A percentile compares a stretch with the other conserved stretches of the same genome.
These are phyloP conservation scores for Brachionus rotundiformis DNA, from an alignment of 1,140 invertebrate genomes.

Conservation along the genomic window DNA sequence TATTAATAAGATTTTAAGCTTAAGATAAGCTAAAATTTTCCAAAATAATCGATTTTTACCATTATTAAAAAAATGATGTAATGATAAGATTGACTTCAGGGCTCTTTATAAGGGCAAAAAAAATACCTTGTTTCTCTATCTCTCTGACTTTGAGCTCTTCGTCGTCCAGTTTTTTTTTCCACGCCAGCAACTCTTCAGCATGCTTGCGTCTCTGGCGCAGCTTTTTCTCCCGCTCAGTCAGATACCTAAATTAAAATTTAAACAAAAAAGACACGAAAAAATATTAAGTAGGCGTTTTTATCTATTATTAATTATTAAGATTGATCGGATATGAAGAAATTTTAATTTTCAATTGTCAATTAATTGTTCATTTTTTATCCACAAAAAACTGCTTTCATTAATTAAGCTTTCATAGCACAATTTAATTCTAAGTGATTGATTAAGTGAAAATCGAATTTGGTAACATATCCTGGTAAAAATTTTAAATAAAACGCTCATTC, in stretches of 20 bases:
- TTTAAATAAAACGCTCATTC: neutral
- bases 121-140: conserved; percentile 58
- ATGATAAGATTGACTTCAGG: too few species aligned
- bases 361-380: neutral
- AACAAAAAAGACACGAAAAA: neutral
- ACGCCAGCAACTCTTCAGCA: conserved; percentile 61
- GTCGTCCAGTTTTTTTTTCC: conserved; percentile 62
- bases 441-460: neutral
- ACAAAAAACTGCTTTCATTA: neutral
- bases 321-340: neutral
- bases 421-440: neutral
- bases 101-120: too few species aligned
- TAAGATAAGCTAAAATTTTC: too few species aligned
- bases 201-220: conserved; percentile 60
- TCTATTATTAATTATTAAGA: neutral
- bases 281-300: neutral
- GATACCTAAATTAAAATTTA: conserved; percentile 57
- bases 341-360: neutral
- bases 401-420: neutral
- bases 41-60: too few species aligned
- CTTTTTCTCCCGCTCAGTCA: conserved; percentile 61
- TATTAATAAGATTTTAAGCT: too few species aligned
- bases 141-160: conserved; percentile 60
- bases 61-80: neutral
- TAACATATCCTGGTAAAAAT: neutral